A percentile compares a stretch with the other conserved stretches of the same genome.
Evolutionary conservation across 1,140 invertebrate genomes (phyloP).

Genomic region (Mya arenaria): DNA sequence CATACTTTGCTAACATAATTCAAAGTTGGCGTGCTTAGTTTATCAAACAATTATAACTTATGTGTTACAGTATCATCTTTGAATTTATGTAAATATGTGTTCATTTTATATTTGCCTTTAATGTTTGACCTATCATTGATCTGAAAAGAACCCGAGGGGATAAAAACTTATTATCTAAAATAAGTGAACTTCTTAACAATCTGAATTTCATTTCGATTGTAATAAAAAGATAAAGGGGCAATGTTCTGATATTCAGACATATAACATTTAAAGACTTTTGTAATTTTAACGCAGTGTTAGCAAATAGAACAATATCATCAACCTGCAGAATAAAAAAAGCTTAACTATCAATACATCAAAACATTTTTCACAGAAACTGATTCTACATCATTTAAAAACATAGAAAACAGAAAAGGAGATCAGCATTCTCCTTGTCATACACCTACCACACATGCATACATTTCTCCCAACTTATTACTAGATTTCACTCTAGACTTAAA

Average conservation of each 20-base stretch:
- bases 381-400: too few species aligned
- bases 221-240: neutral
- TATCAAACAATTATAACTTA: neutral
- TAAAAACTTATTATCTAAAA: neutral
- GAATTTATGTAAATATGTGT: conserved; percentile 1
- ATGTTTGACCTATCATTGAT: neutral
- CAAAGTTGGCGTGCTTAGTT: neutral
- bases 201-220: neutral
- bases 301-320: conserved; percentile 1
- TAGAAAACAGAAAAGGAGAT: conserved; percentile 38
- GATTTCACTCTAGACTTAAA: conserved; percentile 22
- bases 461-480: neutral
- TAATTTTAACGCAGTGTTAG: neutral
- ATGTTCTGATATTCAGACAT: neutral
- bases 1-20: conserved; percentile 11
- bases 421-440: conserved; percentile 31
- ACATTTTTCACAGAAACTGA: too few species aligned
- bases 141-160: neutral
- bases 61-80: neutral
- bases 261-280: neutral
- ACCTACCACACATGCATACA: neutral
- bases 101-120: neutral
- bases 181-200: conserved; percentile 3
- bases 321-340: neutral
- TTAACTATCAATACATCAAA: conserved; percentile 23